A percentile compares a stretch with the other conserved stretches of the same genome.
phyloP scores from a whole-genome alignment of 2,888 invertebrate genomes.

The Stenchaetothrips biformis region DNA sequence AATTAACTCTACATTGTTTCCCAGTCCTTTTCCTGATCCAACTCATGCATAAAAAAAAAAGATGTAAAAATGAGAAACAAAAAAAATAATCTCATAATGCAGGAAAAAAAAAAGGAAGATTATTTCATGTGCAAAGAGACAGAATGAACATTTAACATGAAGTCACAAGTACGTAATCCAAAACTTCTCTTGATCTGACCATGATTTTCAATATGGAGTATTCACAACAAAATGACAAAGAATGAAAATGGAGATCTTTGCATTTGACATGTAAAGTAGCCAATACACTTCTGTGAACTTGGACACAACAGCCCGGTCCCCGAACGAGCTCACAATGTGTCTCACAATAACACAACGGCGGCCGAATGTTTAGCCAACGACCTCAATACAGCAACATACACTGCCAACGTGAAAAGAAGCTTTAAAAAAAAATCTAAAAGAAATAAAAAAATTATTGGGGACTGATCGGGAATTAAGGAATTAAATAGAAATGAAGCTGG shows the following conservation, averaged over 20 bases:
- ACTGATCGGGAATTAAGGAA: no score
- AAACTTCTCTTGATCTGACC: background rate
- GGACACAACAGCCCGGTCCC: background rate
- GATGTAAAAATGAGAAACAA: background rate
- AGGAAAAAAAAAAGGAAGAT: background rate
- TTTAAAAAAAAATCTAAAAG: no score
- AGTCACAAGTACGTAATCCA: background rate
- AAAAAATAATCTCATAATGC: no score
- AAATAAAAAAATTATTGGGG: no score
- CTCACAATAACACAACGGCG: background rate
- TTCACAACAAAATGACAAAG: no score
- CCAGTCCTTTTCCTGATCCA: background rate
- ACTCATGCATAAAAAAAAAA: background rate
- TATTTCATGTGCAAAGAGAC: background rate
- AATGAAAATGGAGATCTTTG: no score
- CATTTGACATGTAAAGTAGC: conserved; percentile 4
- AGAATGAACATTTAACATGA: background rate
- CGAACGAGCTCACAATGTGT: background rate
- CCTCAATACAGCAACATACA: background rate
- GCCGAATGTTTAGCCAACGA: background rate
- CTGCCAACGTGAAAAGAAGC: background rate
- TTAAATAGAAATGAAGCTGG: no score
- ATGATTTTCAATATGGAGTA: no score
- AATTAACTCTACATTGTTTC: background rate
- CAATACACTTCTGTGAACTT: background rate